phyloP scores from a whole-genome alignment of 2,797 vertebrate genomes.

The Eremophila alpestris region DNA sequence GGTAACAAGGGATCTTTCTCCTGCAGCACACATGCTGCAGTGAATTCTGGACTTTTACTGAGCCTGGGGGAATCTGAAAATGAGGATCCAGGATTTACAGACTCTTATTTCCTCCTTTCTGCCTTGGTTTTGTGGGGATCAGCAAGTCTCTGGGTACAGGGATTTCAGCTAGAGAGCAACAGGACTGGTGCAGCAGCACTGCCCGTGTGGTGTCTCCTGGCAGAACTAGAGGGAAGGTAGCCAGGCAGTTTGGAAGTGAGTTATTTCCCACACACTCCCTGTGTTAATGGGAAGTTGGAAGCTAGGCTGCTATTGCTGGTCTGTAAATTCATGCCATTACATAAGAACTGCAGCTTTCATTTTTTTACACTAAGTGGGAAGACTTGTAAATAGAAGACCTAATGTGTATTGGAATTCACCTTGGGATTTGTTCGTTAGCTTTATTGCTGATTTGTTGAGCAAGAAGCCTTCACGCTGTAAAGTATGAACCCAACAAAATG shows the following conservation, averaged over 20 bases:
- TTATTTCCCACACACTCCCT: neutral
- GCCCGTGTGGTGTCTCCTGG: neutral
- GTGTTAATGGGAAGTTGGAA: neutral
- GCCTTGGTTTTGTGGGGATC: neutral
- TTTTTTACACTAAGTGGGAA: neutral
- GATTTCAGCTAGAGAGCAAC: neutral
- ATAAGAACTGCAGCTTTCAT: neutral
- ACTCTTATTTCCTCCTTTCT: neutral
- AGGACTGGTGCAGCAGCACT: neutral
- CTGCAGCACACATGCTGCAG: accelerated
- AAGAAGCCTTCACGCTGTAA: neutral
- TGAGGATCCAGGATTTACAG: neutral
- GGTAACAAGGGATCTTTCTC: neutral
- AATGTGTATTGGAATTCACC: neutral
- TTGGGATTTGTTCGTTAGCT: neutral
- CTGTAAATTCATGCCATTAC: neutral
- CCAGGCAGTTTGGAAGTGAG: neutral
- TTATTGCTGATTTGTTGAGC: neutral
- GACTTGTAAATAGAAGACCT: neutral
- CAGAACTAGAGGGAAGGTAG: slow-evolving; percentile 27
- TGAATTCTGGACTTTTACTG: neutral
- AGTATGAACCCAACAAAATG: neutral
- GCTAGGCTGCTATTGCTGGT: neutral
- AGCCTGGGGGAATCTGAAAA: neutral
- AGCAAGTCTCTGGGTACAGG: neutral